phyloP scores from a whole-genome alignment of 2,888 invertebrate species.

The Idaea dimidiata region DNA sequence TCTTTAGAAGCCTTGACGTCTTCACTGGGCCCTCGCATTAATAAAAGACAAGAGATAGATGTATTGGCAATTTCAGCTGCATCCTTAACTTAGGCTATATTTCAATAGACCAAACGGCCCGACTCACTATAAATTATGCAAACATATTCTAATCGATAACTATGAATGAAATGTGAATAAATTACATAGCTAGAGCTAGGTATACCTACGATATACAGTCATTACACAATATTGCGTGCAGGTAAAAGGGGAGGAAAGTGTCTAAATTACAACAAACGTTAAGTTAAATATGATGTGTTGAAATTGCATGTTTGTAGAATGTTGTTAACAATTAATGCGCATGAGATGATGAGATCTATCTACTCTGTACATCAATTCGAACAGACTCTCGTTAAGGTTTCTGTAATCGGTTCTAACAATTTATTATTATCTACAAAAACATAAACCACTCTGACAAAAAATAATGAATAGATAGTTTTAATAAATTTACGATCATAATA shows the following conservation, averaged over 20 bases:
- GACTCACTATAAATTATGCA: neutral
- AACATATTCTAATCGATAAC: neutral
- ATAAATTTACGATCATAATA: too few species aligned
- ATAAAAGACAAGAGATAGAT: neutral
- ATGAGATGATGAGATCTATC: slow-evolving; percentile 35
- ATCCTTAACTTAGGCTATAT: neutral
- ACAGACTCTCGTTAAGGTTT: neutral
- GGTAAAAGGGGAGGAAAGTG: slow-evolving; percentile 15
- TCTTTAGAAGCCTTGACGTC: slow-evolving; percentile 26
- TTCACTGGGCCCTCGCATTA: slow-evolving; percentile 8
- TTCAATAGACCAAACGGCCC: neutral
- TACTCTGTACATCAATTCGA: slow-evolving; percentile 5
- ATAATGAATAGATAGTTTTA: too few species aligned
- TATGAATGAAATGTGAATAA: neutral
- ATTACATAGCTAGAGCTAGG: neutral
- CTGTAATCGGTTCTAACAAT: neutral
- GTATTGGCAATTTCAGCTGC: neutral
- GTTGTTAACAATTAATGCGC: slow-evolving; percentile 46
- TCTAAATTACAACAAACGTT: slow-evolving; percentile 12
- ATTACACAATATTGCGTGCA: slow-evolving; percentile 7
- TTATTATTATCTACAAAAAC: neutral
- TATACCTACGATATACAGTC: neutral
- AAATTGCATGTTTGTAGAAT: slow-evolving; percentile 46
- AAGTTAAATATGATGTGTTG: slow-evolving; percentile 10
- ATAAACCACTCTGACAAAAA: too few species aligned